Conservation (phyloP, 1,140 invertebrate genomes). For the Stenopsyche tienmushanensis region DNA sequence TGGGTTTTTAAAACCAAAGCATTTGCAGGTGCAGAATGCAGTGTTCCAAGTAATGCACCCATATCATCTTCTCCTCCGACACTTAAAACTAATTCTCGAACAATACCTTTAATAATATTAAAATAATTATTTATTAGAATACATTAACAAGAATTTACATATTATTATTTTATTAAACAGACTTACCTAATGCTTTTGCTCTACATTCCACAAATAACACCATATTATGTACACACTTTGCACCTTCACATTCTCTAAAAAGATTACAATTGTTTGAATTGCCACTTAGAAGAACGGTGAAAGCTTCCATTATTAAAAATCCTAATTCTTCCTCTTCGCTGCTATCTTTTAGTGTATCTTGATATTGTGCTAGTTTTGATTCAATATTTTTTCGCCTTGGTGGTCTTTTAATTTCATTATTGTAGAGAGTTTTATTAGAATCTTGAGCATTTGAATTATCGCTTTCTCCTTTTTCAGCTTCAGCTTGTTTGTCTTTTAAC, state of each 20-base stretch:
- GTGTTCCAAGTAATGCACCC: conserved; percentile 84
- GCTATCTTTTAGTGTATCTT: conserved; percentile 51
- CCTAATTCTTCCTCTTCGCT: conserved; percentile 76
- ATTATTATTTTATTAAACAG: background rate
- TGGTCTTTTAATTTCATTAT: conserved; percentile 44
- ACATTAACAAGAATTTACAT: background rate
- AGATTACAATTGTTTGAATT: conserved; percentile 89
- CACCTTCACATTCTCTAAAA: conserved; percentile 89
- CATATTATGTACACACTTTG: conserved; percentile 86
- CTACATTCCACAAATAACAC: conserved; percentile 84
- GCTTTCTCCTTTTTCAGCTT: conserved; percentile 45
- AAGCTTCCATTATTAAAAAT: conserved; percentile 80
- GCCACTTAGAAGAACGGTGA: conserved; percentile 75
- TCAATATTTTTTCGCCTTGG: conserved; percentile 49
- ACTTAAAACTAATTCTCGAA: conserved; percentile 85
- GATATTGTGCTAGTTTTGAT: conserved; percentile 43
- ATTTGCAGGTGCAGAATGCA: conserved; percentile 82
- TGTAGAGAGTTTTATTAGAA: conserved; percentile 33
- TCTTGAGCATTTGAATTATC: conserved; percentile 44
- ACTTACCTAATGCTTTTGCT: conserved; percentile 70
- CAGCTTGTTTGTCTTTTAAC: conserved; percentile 68
- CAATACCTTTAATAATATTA: conserved; percentile 57
- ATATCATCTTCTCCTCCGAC: conserved; percentile 94
- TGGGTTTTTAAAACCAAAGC: conserved; percentile 84
- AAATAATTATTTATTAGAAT: background rate